These are phyloP conservation scores for Theocolax elegans DNA, from an alignment of 1,140 invertebrate genomes.

Conservation along the genomic window DNA sequence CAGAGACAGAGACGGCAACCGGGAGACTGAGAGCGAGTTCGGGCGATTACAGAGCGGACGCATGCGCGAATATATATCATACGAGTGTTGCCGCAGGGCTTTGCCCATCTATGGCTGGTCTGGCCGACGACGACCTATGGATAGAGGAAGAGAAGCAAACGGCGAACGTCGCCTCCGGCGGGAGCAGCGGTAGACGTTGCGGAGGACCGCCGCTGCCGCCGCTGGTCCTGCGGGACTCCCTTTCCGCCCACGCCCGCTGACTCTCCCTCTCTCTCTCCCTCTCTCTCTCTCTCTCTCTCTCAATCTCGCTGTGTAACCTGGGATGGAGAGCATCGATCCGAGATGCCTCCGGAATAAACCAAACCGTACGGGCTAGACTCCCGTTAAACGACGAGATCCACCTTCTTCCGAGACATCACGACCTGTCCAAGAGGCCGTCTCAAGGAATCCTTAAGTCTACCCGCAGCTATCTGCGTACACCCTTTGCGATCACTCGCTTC, in stretches of 20 bases:
- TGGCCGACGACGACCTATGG: neutral
- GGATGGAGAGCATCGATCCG: conserved; percentile 1
- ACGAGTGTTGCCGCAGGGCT: neutral
- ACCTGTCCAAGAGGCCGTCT: too few species aligned
- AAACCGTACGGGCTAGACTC: too few species aligned
- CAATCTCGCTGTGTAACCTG: too few species aligned
- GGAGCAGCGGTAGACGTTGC: neutral
- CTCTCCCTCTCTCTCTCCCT: neutral
- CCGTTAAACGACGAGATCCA: too few species aligned
- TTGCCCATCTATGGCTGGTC: neutral
- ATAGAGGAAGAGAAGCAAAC: neutral
- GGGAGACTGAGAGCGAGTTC: neutral
- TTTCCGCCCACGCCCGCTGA: neutral
- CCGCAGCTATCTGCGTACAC: too few species aligned
- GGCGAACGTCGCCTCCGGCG: neutral
- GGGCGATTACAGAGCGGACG: neutral
- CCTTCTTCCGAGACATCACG: too few species aligned
- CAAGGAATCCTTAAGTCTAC: too few species aligned
- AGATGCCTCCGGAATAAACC: neutral
- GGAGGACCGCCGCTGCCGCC: neutral
- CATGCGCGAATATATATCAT: neutral
- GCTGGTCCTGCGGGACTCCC: neutral
- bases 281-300: too few species aligned
- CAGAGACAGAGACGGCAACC: neutral
- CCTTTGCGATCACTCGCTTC: too few species aligned